A percentile compares a stretch with the other conserved stretches of the same genome.
Conservation (phyloP, 1,140 invertebrate genomes). For the Chrysomallon squamiferum region DNA sequence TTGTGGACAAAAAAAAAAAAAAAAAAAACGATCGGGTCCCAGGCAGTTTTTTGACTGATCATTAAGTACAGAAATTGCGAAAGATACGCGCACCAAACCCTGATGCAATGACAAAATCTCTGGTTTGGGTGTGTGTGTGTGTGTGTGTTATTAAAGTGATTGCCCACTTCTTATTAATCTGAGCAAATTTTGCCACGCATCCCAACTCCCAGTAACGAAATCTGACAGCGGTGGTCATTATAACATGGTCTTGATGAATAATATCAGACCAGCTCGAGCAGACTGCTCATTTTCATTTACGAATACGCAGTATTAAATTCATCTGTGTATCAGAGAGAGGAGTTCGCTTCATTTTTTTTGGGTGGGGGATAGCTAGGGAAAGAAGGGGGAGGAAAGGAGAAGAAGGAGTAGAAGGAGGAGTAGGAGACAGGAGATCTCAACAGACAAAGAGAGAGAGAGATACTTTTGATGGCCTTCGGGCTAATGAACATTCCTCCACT, state of each 20-base stretch:
- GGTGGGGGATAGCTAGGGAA: not conserved
- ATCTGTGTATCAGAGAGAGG: constrained; percentile 29
- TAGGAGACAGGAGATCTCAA: not conserved
- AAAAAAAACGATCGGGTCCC: not conserved
- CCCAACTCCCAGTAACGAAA: constrained; percentile 28
- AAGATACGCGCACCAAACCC: not conserved
- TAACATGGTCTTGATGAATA: constrained; percentile 28
- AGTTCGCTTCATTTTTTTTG: constrained; percentile 12
- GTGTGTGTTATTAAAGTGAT: constrained; percentile 30
- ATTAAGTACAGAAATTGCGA: too few relatives aligned
- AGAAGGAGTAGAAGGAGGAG: not conserved
- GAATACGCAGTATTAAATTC: constrained; percentile 40
- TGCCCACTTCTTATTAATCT: constrained; percentile 39
- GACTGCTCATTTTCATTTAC: constrained; percentile 31
- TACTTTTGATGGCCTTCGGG: constrained; percentile 2
- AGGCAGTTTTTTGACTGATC: too few relatives aligned
- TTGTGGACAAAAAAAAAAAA: not conserved
- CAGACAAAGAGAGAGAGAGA: too few relatives aligned
- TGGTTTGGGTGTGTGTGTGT: too few relatives aligned
- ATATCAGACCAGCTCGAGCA: constrained; percentile 23
- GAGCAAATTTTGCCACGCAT: constrained; percentile 28
- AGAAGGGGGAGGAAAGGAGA: not conserved
- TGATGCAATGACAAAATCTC: constrained; percentile 33
- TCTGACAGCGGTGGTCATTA: constrained; percentile 40
- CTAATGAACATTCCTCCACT: not conserved